Evolutionary conservation across 1,140 invertebrate species (phyloP).

Genomic region (Drosophila ficusphila): DNA sequence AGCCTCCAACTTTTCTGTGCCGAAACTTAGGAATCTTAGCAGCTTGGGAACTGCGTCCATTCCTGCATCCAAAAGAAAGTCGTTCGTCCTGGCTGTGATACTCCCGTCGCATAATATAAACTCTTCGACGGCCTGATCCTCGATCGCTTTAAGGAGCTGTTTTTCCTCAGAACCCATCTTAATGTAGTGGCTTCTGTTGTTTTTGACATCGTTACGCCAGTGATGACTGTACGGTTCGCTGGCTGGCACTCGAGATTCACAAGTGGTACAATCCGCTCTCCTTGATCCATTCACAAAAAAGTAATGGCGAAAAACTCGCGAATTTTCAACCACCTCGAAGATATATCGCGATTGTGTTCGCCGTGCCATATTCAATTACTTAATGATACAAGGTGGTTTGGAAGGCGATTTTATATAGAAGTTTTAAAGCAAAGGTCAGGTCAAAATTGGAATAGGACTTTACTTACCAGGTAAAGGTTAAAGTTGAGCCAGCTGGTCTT

Average conservation of each 20-base stretch:
- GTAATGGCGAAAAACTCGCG: conserved; percentile 50
- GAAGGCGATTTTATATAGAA: not conserved
- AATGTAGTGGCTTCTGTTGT: conserved; percentile 15
- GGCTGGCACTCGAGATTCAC: conserved; percentile 22
- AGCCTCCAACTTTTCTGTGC: conserved; percentile 31
- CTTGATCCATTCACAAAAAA: conserved; percentile 22
- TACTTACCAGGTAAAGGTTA: too few species aligned
- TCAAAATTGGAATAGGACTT: too few species aligned
- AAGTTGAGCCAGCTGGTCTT: too few species aligned
- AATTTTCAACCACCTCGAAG: conserved; percentile 34
- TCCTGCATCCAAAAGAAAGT: conserved; percentile 58
- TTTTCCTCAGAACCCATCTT: conserved; percentile 26
- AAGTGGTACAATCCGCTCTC: conserved; percentile 38
- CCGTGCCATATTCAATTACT: conserved; percentile 31
- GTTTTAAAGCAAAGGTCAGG: too few species aligned
- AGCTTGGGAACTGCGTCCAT: conserved; percentile 57
- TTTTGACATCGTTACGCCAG: conserved; percentile 21
- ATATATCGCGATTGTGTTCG: conserved; percentile 41
- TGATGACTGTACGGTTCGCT: conserved; percentile 57
- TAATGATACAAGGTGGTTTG: not conserved
- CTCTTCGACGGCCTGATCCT: conserved; percentile 38
- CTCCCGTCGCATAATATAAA: conserved; percentile 65
- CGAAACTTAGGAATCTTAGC: conserved; percentile 50
- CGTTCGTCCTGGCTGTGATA: conserved; percentile 30
- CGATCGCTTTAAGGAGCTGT: conserved; percentile 40